Base-by-base conservation (phyloP, 2,113 vertebrate genomes). In the Mustela nigripes region DNA sequence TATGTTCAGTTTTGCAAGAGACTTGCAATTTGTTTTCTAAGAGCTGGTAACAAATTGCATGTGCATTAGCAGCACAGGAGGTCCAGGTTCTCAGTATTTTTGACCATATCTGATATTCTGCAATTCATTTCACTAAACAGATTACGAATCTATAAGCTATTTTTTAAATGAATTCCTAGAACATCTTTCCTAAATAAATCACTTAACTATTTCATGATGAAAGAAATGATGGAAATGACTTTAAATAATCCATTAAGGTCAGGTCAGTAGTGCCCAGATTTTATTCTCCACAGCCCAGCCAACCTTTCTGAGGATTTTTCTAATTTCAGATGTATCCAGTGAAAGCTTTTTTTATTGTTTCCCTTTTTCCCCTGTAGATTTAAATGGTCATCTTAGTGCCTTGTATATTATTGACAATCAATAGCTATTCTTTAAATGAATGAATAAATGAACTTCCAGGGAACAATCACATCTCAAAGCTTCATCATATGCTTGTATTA, bases 361-460 rank as follows among this genome's bases (percentile, higher is more conserved):
- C 22, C 56, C 33, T 81, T 78, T 62, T 31, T 9, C 28, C 48
- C 12, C 36, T 69, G 9, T 45, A 36, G 26, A 87, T 63, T 76
- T 80, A 79, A 95, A 71, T 93, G 42, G 21, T 83, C 87, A 76
- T 19, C 28, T 87, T 31, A 88, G n/a, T 88, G 26, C 31, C 39
- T 84, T 74, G 11, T 39, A 83, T 83, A 81, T 53, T 48, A 60
- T 58, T 60, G 33, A 33, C 21, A 86, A 90, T n/a, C 18, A 79
- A 53, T 79, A 96, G 56, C 28, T 92, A 62, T 73, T 94, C 36
- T 90, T 87, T 81, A 45, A 94, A 89, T 86, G 31, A 90, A 76
- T 65, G 0, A 86, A 86, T 65, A 65, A 63, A 88, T 80, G 22
- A 85, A 85, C 86, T 89, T 96, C 42, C 65, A 65, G 21, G 56